Base-by-base conservation (phyloP, 2,888 invertebrate species). In the Kuschelorhynchus macadamiae region DNA sequence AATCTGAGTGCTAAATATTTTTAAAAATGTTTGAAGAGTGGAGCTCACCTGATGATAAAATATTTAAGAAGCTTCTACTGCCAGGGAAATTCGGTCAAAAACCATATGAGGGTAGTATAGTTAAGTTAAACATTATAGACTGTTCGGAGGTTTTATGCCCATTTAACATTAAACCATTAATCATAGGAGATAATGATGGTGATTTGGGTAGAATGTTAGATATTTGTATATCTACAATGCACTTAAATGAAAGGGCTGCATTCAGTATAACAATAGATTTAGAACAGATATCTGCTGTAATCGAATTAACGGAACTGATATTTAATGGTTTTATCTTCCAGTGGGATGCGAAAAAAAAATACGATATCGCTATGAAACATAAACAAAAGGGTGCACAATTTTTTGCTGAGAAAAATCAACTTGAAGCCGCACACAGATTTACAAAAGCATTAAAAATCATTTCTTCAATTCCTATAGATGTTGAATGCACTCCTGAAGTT, bases 361-460 rank as follows among this genome's bases (percentile, higher is more conserved):
- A 80, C 65, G 72, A 79, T 5, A 72, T 85, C 68, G 85, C 87
- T 0, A 70, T 79, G 16, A 79, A 80, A 7, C 86, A 85, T 61
- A 87, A 87, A 72, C 79, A 82, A 30, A 83, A 83, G 66, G 88
- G 87, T 0, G 90, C 92, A 0, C 80, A 85, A 25, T 85, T 93
- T 69, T 92, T 92, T 70, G 89, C 89, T 78, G 79, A 85, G 0
- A 72, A 73, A 53, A 70, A 74, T 39, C 83, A 85, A 55, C 78
- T 85, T 8, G 92, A 93, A 79, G 93, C 94, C 0, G 94, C 93
- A 75, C 83, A 86, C 69, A 87, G 89, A 75, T 96, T 94, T 80
- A 88, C 87, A 70, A 90, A 90, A 80, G 90, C 92, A 1, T 85
- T 93, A 18, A 93, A 93, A 81, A 86, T 91, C 76, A 77, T 95